A percentile compares a stretch with the other conserved stretches of the same genome.
phyloP scores from a whole-genome alignment of 2,113 vertebrate species.

The Hylia prasina region DNA sequence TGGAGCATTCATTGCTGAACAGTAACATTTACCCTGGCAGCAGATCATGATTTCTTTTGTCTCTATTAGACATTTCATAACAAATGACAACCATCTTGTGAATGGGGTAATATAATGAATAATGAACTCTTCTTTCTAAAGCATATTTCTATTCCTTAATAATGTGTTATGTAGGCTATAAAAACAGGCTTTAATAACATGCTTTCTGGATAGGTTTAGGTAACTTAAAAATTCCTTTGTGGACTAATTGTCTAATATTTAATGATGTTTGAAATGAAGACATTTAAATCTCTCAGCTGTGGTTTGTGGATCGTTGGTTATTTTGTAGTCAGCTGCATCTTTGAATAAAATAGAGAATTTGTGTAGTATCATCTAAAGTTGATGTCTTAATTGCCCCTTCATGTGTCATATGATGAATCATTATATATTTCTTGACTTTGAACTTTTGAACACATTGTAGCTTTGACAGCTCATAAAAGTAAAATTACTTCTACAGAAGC shows the following conservation, averaged over 20 bases:
- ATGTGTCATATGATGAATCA: background rate
- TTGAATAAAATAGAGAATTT: background rate
- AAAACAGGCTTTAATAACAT: background rate
- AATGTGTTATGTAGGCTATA: background rate
- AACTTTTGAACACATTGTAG: background rate
- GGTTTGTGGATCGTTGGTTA: background rate
- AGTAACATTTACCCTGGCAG: background rate
- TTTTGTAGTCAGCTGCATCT: background rate
- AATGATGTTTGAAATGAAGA: background rate
- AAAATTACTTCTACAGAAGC: background rate
- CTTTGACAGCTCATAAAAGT: background rate
- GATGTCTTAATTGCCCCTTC: background rate
- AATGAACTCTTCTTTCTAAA: background rate
- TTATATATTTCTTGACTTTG: background rate
- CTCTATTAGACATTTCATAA: background rate
- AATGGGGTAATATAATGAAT: background rate
- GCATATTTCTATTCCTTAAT: background rate
- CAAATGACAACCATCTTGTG: background rate
- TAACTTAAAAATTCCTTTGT: background rate
- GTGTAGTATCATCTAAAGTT: background rate
- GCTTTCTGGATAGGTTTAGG: background rate
- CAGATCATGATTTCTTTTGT: background rate
- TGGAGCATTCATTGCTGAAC: background rate
- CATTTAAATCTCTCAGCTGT: background rate
- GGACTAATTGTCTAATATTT: background rate